Evolutionary conservation across 2,888 invertebrate species (phyloP), one percentile per base, ranked within the genome.

Genomic region (Dinocampus coccinellae): DNA sequence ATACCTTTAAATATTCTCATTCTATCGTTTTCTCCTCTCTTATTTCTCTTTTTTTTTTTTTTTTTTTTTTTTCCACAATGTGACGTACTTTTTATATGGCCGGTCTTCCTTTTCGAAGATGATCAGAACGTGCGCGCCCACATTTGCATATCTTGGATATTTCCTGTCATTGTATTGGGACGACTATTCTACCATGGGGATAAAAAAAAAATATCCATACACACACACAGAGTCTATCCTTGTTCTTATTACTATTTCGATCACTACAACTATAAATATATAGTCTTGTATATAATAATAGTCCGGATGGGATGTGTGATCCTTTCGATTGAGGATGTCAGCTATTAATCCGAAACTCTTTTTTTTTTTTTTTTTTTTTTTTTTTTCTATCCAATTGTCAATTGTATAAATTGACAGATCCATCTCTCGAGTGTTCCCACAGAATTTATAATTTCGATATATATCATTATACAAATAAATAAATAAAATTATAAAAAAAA

Each of bases 71-170:
- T n/a, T n/a, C n/a, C n/a, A n/a, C n/a, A n/a, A n/a, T 33, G 36
- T 36, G 39, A 42, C 53, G 63, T 42, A 64, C n/a, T n/a, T n/a
- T n/a, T n/a, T n/a, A 47, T 34, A 2, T 29, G 13, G 42, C 47
- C 39, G 67, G 26, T 47, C 53, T 33, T 22, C 26, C 33, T 26
- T 47, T 47, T 75, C 83, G 83, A 86, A 86, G 87, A 87, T 86
- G 85, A 86, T 86, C 86, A 85, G 84, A 83, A 84, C 82, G 81
- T 69, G 73, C 72, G 81, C 70, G 73, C 72, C 66, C 68, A 79
- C 80, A 84, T 87, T 87, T 86, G 86, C 87, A 87, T 87, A 87
- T 87, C 86, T 86, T 85, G 85, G 86, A 86, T 86, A 84, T 86
- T 86, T 87, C 85, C 86, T 86, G 85, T 85, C 87, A 86, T 86